Conservation (phyloP, 2,113 vertebrate species). For the Emydura subglobosa region DNA sequence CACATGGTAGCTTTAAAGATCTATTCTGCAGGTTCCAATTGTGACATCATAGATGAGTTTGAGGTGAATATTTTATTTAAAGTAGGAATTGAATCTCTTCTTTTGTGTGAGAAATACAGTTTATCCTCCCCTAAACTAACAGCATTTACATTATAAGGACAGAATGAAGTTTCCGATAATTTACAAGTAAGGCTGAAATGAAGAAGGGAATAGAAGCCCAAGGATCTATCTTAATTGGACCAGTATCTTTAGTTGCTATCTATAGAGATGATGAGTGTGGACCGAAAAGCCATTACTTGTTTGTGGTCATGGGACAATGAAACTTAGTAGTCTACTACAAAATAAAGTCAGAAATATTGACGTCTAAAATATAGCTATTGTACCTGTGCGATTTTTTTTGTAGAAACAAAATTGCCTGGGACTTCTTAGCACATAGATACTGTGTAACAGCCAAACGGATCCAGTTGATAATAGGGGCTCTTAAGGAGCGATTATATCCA, state of each 20-base stretch:
- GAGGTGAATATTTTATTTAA: neutral
- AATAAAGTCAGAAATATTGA: slow-evolving; percentile 10
- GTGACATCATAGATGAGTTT: neutral
- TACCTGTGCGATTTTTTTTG: neutral
- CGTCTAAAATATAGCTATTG: slow-evolving; percentile 14
- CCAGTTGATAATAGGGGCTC: neutral
- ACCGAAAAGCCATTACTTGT: too few species aligned
- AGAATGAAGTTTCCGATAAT: slow-evolving; percentile 1
- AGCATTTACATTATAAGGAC: neutral
- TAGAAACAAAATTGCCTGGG: neutral
- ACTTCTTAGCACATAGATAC: neutral
- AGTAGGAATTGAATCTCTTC: too few species aligned
- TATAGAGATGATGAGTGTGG: too few species aligned
- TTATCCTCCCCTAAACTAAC: neutral
- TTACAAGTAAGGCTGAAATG: neutral
- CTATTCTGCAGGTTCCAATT: neutral
- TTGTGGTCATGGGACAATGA: too few species aligned
- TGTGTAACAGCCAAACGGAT: neutral
- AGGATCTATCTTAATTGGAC: too few species aligned
- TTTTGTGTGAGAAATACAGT: too few species aligned
- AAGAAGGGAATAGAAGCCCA: too few species aligned
- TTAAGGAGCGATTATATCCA: neutral
- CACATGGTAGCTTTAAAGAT: neutral
- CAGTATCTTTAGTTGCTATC: too few species aligned
- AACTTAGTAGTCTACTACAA: neutral